phyloP scores from a whole-genome alignment of 92 coral and sea anemone genomes.

The Diadumene lineata region DNA sequence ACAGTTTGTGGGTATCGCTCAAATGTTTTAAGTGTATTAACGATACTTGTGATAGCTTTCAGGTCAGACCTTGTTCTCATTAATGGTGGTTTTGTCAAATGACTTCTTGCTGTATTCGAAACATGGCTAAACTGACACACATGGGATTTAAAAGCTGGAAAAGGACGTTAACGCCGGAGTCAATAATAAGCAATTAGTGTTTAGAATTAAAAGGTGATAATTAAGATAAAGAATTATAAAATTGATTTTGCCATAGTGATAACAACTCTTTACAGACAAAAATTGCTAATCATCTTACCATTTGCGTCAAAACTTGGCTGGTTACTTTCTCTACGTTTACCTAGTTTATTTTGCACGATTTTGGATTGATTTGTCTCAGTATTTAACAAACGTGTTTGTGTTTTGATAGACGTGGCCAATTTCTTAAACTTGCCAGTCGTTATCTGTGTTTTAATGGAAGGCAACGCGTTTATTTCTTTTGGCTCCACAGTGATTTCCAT shows the following conservation, averaged over 20 bases:
- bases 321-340: conserved; percentile 25
- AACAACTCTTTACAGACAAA: neutral
- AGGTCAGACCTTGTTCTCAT: conserved; percentile 66
- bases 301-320: conserved; percentile 41
- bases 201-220: neutral
- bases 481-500: too few species aligned
- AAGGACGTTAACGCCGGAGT: neutral
- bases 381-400: conserved; percentile 49
- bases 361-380: neutral
- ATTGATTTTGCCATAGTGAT: neutral
- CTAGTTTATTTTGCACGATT: conserved; percentile 14
- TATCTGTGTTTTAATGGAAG: neutral
- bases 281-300: conserved; percentile 13
- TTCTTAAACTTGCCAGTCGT: conserved; percentile 25
- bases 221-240: neutral
- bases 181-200: neutral
- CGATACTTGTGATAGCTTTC: conserved; percentile 55
- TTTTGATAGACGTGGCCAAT: conserved; percentile 30
- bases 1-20: conserved; percentile 64
- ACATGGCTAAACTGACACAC: conserved; percentile 60
- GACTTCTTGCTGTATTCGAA: conserved; percentile 64
- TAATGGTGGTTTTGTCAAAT: conserved; percentile 65
- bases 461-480: conserved; percentile 6
- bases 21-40: conserved; percentile 78
- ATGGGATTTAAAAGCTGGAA: conserved; percentile 68